Base-by-base conservation (phyloP, 2,797 vertebrate species). In the Leptoclinus maculatus region DNA sequence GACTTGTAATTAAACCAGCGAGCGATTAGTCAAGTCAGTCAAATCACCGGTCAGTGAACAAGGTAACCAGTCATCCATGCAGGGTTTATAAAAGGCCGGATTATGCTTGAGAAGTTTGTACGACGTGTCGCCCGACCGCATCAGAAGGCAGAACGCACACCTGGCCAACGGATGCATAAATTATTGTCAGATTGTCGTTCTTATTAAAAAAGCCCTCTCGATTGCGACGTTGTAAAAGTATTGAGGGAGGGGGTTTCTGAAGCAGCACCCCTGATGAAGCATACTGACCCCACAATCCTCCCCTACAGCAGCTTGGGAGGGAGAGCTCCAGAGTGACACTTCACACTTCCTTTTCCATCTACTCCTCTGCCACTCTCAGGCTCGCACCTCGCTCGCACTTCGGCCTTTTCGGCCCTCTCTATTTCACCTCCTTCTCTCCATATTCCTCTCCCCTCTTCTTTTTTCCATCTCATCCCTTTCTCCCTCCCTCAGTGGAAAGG, bases 371-470 rank as follows among this genome's bases (percentile, higher is more conserved):
- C 84, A 71, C 82, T 83, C 68, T 59, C 36, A 60, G 68, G 56
- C 69, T 90, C 83, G 85, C 87, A 77, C 86, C 76, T 87, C 74
- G 23, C 71, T 85, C 66, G 12, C 76, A 84, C 79, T 62, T 83
- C 68, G 0, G 11, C 51, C 65, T 74, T 66, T 63, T 66, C 43
- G 23, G 12, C 54, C 49, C 65, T 81, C 70, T 77, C 43, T 39
- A 27, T 67, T 80, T 83, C 64, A 76, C 43, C 83, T 67, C 71
- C 51, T 58, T 58, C 71, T 34, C 51, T 38, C 69, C 51, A 56
- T 32, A 68, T 60, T 66, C 34, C 27, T 64, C 68, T 82, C 71
- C 54, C 58, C 32, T 57, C 78, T 74, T 70, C 70, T 76, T 83
- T 53, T 78, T 63, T 54, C 74, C 75, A 65, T 81, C 76, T 75